Percentiles rank a stretch among this genome's conserved stretches.
Conservation (phyloP, 1,140 invertebrate genomes). For the Augochlora pura region DNA sequence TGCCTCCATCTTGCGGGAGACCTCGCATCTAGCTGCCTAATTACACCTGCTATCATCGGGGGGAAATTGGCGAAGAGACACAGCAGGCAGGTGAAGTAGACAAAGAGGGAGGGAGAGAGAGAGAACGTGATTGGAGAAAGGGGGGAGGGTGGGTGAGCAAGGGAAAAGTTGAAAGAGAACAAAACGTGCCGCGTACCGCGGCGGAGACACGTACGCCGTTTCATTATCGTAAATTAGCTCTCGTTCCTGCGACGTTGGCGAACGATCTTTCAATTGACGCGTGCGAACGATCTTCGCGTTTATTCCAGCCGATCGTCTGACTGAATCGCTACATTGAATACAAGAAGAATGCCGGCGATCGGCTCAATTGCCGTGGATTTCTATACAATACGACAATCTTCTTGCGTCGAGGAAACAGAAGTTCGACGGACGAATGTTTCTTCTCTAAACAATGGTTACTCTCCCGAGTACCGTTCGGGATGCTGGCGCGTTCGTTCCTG, state of each 20-base stretch:
- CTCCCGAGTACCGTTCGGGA: too few relatives aligned
- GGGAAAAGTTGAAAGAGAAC: slow-evolving; percentile 23
- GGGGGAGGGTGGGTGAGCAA: background rate
- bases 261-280: slow-evolving; percentile 16
- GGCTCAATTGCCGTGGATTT: too few relatives aligned
- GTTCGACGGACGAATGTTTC: too few relatives aligned
- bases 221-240: slow-evolving; percentile 53
- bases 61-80: slow-evolving; percentile 1
- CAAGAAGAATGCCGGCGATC: too few relatives aligned
- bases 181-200: slow-evolving; percentile 24
- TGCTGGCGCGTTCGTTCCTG: too few relatives aligned
- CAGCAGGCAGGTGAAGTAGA: background rate
- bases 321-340: too few relatives aligned
- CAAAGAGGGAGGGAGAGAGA: slow-evolving; percentile 31
- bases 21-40: slow-evolving; percentile 32
- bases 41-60: slow-evolving; percentile 36
- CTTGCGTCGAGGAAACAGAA: too few relatives aligned
- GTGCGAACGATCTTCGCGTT: slow-evolving; percentile 4
- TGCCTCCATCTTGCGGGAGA: slow-evolving; percentile 49
- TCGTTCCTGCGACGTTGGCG: background rate
- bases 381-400: too few relatives aligned
- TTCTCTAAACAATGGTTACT: too few relatives aligned
- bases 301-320: background rate
- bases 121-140: background rate
- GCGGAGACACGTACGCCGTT: slow-evolving; percentile 41